These are phyloP conservation scores for Ferrisia virgata DNA, from an alignment of 2,888 invertebrate species.

Conservation along the genomic window DNA sequence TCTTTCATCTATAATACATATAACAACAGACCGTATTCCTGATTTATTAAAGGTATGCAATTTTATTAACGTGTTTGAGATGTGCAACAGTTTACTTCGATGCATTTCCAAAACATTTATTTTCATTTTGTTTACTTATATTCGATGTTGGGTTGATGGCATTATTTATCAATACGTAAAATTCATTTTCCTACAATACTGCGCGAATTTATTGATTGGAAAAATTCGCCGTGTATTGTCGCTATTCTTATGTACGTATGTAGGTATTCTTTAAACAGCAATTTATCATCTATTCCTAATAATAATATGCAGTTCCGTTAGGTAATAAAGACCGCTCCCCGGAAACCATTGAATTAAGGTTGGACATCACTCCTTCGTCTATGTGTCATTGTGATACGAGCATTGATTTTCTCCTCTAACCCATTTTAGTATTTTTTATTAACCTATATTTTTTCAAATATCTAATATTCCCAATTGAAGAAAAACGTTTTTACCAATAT, in stretches of 20 bases:
- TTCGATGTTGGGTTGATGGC: background rate
- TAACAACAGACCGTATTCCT: background rate
- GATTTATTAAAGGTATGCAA: background rate
- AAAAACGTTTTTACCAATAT: too few species aligned
- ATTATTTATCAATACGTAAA: background rate
- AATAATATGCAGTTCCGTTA: slow-evolving; percentile 21
- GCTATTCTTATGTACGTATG: background rate
- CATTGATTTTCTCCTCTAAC: background rate
- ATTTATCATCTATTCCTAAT: slow-evolving; percentile 29
- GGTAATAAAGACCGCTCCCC: slow-evolving; percentile 35
- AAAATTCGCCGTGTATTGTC: background rate
- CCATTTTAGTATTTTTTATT: background rate
- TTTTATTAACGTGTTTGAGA: background rate
- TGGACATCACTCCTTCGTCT: slow-evolving; percentile 16
- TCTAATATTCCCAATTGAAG: background rate
- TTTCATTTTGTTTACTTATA: too few species aligned
- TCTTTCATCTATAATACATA: slow-evolving; percentile 45
- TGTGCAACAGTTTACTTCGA: too few species aligned
- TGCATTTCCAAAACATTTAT: too few species aligned
- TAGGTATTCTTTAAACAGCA: slow-evolving; percentile 22
- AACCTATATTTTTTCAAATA: background rate
- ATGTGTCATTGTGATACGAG: slow-evolving; percentile 31
- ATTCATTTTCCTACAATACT: background rate
- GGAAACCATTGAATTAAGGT: slow-evolving; percentile 34
- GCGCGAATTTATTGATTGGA: background rate